Evolutionary conservation across 2,113 vertebrate species (phyloP).

Genomic region (Lepisosteus oculatus): DNA sequence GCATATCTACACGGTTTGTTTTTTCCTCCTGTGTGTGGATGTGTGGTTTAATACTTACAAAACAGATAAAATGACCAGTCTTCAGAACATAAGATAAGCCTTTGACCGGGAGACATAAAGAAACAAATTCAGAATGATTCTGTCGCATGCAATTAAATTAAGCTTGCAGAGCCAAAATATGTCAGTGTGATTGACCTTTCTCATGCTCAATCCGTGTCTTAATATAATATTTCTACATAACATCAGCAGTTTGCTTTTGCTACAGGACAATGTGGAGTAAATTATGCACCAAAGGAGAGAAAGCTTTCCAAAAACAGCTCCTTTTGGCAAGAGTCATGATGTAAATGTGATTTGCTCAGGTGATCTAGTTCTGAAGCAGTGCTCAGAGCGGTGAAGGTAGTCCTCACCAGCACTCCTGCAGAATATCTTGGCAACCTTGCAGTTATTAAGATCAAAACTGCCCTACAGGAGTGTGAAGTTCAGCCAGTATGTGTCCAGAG

Average conservation of each 20-base stretch:
- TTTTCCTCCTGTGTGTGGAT: constrained; percentile 33
- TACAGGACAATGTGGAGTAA: neutral
- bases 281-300: neutral
- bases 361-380: neutral
- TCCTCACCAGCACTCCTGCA: neutral
- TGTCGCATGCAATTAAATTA: constrained; percentile 13
- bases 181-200: constrained; percentile 15
- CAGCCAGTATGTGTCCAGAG: too few species aligned
- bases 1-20: too few species aligned
- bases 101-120: constrained; percentile 37
- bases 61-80: constrained; percentile 28
- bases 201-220: neutral
- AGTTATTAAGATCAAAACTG: too few species aligned
- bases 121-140: too few species aligned
- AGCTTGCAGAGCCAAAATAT: constrained; percentile 8
- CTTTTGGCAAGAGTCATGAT: neutral
- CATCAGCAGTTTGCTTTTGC: neutral
- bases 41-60: constrained; percentile 23
- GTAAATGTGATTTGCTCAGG: constrained; percentile 1
- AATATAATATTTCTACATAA: neutral
- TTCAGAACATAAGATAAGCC: constrained; percentile 50
- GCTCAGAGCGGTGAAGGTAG: too few species aligned
- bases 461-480: too few species aligned
- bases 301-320: too few species aligned
- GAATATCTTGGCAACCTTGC: too few species aligned